These are phyloP conservation scores for Podotricha telesiphe DNA, from an alignment of 2,888 invertebrate genomes.

Conservation along the genomic window DNA sequence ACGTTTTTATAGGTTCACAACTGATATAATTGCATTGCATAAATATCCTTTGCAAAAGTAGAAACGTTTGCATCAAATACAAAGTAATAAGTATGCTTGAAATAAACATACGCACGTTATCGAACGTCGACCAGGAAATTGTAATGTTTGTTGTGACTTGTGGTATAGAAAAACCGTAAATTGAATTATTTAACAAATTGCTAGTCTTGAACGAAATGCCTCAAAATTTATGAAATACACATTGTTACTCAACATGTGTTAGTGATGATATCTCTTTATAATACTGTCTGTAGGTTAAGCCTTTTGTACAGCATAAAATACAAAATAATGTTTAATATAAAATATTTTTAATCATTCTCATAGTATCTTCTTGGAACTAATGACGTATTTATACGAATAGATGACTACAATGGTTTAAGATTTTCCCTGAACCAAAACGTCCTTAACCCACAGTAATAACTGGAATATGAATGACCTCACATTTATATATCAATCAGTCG, in stretches of 20 bases:
- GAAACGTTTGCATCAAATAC: neutral
- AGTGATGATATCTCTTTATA: neutral
- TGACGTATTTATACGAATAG: neutral
- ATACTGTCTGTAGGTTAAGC: neutral
- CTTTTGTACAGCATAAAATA: neutral
- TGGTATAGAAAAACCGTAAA: neutral
- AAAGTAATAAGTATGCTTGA: conserved; percentile 5
- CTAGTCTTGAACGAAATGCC: neutral
- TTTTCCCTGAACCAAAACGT: neutral
- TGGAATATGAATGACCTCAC: neutral
- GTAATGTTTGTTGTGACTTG: neutral
- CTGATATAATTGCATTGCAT: neutral
- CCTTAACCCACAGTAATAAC: conserved; percentile 1
- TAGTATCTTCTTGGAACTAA: neutral
- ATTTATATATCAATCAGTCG: neutral
- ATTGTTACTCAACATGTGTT: neutral
- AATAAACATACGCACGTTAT: conserved; percentile 29
- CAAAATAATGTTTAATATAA: neutral
- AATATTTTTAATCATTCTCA: neutral
- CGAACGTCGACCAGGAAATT: conserved; percentile 14
- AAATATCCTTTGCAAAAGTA: neutral
- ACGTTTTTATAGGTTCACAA: neutral
- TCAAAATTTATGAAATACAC: neutral
- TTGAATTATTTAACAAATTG: neutral
- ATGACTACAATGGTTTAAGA: neutral